These are phyloP conservation scores for Micropterix aruncella DNA, from an alignment of 2,888 invertebrate species.

Conservation along the genomic window DNA sequence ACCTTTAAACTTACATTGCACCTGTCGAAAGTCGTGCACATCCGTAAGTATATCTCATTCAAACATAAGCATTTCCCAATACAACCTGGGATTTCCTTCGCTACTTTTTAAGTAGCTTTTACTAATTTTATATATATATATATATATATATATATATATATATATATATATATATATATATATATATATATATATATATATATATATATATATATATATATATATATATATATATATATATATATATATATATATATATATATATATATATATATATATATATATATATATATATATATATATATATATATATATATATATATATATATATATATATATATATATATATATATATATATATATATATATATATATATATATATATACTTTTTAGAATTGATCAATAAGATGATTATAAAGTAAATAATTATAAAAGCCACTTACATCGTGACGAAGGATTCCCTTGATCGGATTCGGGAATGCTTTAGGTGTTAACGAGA, in stretches of 20 bases:
- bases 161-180: neutral
- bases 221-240: neutral
- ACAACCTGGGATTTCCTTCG: no score
- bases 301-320: neutral
- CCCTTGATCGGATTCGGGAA: no score
- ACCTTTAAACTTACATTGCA: no score
- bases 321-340: neutral
- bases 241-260: neutral
- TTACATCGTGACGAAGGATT: no score
- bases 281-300: neutral
- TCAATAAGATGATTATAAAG: no score
- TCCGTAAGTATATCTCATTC: no score
- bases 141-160: neutral
- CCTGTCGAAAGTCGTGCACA: no score
- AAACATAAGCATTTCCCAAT: no score
- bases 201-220: neutral
- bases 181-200: neutral
- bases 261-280: neutral
- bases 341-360: neutral
- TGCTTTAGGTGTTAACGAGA: no score
- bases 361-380: neutral
- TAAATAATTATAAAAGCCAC: no score
- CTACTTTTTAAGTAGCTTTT: no score
- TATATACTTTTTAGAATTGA: no score
- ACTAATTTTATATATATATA: neutral